phyloP scores from a whole-genome alignment of 2,113 vertebrate species.

The Alethe castanea region DNA sequence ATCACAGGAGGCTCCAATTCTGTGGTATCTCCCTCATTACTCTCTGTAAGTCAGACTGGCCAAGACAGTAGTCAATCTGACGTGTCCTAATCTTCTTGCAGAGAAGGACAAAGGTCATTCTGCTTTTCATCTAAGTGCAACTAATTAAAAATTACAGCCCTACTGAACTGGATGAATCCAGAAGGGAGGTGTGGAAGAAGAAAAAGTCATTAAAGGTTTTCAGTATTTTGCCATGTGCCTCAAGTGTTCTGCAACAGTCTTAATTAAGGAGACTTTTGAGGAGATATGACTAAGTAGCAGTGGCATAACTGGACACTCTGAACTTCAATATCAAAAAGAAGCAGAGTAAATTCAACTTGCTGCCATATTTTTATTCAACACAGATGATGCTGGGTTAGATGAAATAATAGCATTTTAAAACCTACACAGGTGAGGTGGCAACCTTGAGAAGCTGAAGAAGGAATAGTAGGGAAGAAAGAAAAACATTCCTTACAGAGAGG shows the following conservation, averaged over 20 bases:
- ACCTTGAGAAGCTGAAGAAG: background rate
- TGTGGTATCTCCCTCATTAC: background rate
- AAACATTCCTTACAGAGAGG: background rate
- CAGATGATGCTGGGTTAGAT: background rate
- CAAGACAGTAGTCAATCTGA: background rate
- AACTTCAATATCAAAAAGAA: background rate
- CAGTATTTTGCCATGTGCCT: background rate
- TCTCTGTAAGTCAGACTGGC: background rate
- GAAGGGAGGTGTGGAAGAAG: background rate
- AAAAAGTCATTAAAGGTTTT: background rate
- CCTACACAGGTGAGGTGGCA: background rate
- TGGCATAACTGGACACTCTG: background rate
- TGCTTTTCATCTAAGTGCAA: background rate
- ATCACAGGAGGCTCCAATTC: background rate
- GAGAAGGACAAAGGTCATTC: background rate
- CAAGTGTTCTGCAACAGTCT: background rate
- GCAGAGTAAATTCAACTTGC: background rate
- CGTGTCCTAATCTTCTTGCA: background rate
- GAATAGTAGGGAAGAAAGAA: background rate
- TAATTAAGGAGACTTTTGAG: background rate
- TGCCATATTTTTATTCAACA: background rate
- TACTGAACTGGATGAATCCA: background rate
- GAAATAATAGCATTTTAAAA: background rate
- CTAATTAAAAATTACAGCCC: background rate
- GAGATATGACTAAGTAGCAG: background rate